Percentiles rank a stretch among this genome's conserved stretches.
phyloP scores from a whole-genome alignment of 2,888 invertebrate species.

The Drosophila multiciliata region DNA sequence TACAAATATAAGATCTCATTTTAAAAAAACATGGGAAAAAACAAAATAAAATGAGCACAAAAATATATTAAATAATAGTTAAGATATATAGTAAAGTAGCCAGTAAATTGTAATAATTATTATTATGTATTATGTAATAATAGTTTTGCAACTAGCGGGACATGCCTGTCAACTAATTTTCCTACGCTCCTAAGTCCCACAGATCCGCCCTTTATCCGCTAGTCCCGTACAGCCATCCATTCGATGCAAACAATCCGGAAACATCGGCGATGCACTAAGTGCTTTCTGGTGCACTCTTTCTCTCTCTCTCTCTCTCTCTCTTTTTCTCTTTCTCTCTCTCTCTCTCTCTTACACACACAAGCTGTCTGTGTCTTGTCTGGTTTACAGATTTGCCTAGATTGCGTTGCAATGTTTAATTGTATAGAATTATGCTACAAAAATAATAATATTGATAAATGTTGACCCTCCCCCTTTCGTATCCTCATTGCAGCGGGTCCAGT shows the following conservation, averaged over 20 bases:
- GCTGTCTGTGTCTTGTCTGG: background rate
- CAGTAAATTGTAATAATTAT: slow-evolving; percentile 26
- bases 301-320: background rate
- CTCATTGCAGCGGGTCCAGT: background rate
- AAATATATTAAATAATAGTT: slow-evolving; percentile 23
- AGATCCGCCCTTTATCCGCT: background rate
- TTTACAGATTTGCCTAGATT: slow-evolving; percentile 3
- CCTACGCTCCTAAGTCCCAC: background rate
- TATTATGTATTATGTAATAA: slow-evolving; percentile 21
- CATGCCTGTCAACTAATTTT: slow-evolving; percentile 11
- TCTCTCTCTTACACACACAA: background rate
- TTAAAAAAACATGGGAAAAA: background rate
- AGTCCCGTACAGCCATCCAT: slow-evolving; percentile 4
- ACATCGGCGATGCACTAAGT: background rate
- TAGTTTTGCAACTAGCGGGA: slow-evolving; percentile 29
- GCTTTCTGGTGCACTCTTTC: background rate
- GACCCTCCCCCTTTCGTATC: background rate
- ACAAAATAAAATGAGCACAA: slow-evolving; percentile 7
- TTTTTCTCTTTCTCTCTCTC: background rate
- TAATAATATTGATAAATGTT: slow-evolving; percentile 66
- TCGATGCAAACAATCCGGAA: background rate
- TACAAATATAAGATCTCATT: slow-evolving; percentile 32
- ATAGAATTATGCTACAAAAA: slow-evolving; percentile 70
- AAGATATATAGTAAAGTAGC: slow-evolving; percentile 15
- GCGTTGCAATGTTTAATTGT: slow-evolving; percentile 36